A percentile compares a stretch with the other conserved stretches of the same genome.
Conservation (phyloP, 2,797 vertebrate genomes). For the Philypnodon macrostomus region DNA sequence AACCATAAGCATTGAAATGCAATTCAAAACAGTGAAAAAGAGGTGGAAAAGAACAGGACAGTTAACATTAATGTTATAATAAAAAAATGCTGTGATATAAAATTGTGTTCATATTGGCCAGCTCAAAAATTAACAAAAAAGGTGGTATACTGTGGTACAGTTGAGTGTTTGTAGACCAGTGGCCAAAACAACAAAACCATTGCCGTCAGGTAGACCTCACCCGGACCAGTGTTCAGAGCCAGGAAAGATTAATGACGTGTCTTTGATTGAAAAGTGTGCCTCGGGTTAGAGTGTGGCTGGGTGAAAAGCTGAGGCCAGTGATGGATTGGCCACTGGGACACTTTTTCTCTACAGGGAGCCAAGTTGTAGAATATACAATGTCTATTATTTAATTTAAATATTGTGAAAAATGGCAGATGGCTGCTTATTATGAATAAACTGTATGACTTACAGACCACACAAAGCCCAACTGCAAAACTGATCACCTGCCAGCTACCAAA, state of each 20-base stretch:
- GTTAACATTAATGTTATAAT: too few relatives aligned
- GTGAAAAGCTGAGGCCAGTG: conserved; percentile 69
- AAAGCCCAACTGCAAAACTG: conserved; percentile 19
- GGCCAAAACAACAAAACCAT: conserved; percentile 30
- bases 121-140: background rate
- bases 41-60: too few relatives aligned
- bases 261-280: conserved; percentile 83
- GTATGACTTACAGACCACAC: too few relatives aligned
- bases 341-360: conserved; percentile 59
- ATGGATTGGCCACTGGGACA: conserved; percentile 75
- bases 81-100: too few relatives aligned
- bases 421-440: too few relatives aligned
- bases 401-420: conserved; percentile 44
- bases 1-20: too few relatives aligned
- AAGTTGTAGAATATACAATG: conserved; percentile 66
- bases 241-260: conserved; percentile 74
- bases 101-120: too few relatives aligned
- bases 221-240: conserved; percentile 34
- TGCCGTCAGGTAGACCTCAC: conserved; percentile 41
- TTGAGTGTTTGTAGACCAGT: background rate
- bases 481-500: conserved; percentile 8
- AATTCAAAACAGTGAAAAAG: too few relatives aligned
- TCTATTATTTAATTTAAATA: conserved; percentile 73
- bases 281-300: conserved; percentile 69
- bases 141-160: background rate